These are phyloP conservation scores for Anguilla anguilla DNA, from an alignment of 2,797 vertebrate species.

Conservation along the genomic window DNA sequence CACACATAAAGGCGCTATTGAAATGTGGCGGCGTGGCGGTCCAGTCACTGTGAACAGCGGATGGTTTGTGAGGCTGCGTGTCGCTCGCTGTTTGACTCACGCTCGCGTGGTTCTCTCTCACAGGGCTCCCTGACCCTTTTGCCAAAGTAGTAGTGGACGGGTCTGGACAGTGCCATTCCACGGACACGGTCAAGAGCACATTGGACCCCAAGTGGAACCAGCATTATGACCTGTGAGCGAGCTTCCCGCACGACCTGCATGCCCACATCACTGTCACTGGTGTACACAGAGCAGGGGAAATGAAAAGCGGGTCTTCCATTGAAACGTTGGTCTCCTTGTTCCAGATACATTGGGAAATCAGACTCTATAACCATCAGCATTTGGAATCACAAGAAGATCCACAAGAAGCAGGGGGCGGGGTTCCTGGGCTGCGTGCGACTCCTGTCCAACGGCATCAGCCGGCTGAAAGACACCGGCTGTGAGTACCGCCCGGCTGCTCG, in stretches of 20 bases:
- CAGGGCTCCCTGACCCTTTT: slow-evolving; percentile 95
- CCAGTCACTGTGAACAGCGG: neutral
- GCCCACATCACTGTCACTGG: neutral
- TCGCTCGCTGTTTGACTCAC: slow-evolving; percentile 20
- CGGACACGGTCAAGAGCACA: slow-evolving; percentile 98
- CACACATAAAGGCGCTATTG: neutral
- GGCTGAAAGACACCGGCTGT: slow-evolving; percentile 99
- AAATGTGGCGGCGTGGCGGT: neutral
- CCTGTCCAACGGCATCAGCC: slow-evolving; percentile 95
- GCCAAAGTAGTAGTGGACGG: slow-evolving; percentile 97
- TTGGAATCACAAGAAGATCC: slow-evolving; percentile 99
- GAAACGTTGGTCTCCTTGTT: slow-evolving; percentile 2
- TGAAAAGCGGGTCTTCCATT: neutral
- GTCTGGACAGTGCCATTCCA: slow-evolving; percentile 98
- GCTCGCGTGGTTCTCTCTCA: slow-evolving; percentile 36
- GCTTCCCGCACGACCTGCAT: neutral
- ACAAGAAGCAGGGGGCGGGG: slow-evolving; percentile 98
- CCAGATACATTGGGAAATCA: slow-evolving; percentile 90
- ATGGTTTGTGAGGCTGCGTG: neutral
- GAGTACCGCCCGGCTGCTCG: slow-evolving; percentile 64
- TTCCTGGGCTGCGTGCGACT: slow-evolving; percentile 97
- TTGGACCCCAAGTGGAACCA: slow-evolving; percentile 99
- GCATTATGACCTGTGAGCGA: slow-evolving; percentile 95
- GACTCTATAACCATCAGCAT: slow-evolving; percentile 98
- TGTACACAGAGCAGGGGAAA: neutral